Evolutionary conservation across 2,888 invertebrate genomes (phyloP).

Genomic region (Iselma pallidipennis): DNA sequence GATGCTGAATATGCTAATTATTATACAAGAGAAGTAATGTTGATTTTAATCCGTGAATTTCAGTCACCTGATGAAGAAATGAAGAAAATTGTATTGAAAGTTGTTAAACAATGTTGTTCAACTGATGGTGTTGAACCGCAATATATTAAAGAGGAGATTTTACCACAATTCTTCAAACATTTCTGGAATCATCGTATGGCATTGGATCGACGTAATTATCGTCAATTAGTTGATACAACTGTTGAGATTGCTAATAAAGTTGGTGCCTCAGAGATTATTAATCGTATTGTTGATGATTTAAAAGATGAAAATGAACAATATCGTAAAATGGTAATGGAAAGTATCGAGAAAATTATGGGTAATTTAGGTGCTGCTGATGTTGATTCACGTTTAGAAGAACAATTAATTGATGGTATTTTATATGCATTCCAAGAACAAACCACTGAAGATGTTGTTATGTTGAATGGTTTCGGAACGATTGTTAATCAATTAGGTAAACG

Average conservation of each 20-base stretch:
- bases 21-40: conserved; percentile 99
- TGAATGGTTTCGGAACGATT: conserved; percentile 99
- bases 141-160: conserved; percentile 98
- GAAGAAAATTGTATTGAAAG: conserved; percentile 99
- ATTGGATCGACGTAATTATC: conserved; percentile 94
- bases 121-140: conserved; percentile 99
- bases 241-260: conserved; percentile 99
- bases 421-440: conserved; percentile 99
- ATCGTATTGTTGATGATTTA: conserved; percentile 96
- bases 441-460: conserved; percentile 99
- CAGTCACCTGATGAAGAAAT: conserved; percentile 99
- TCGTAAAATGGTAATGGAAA: conserved; percentile 99
- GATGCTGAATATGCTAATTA: conserved; percentile 99
- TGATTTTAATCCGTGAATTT: conserved; percentile 98
- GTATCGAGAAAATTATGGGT: conserved; percentile 98
- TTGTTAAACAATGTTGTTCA: conserved; percentile 99
- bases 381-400: conserved; percentile 96
- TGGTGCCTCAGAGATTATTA: conserved; percentile 99
- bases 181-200: conserved; percentile 99
- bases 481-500: conserved; percentile 97
- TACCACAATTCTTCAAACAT: conserved; percentile 98
- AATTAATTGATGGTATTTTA: conserved; percentile 97
- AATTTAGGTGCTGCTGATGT: conserved; percentile 98
- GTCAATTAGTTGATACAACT: conserved; percentile 98
- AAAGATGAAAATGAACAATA: conserved; percentile 99